Conservation (phyloP, 1,140 invertebrate genomes). For the Centruroides sculpturatus region DNA sequence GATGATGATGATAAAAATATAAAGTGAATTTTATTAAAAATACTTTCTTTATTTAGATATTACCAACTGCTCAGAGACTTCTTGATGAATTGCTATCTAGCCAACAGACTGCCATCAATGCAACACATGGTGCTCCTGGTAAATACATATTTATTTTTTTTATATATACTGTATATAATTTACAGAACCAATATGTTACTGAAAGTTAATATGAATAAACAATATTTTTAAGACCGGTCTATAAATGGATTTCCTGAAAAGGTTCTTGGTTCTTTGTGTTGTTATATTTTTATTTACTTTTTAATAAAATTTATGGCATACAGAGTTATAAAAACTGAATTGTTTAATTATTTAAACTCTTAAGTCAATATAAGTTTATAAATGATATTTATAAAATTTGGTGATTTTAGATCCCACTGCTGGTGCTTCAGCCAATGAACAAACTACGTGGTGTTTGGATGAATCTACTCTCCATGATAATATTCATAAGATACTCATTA, state of each 20-base stretch:
- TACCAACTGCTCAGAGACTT: slow-evolving; percentile 91
- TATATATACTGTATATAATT: no score
- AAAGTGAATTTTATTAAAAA: background rate
- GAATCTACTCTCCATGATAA: slow-evolving; percentile 92
- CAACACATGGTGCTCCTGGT: slow-evolving; percentile 46
- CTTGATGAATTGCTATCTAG: slow-evolving; percentile 83
- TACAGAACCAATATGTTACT: no score
- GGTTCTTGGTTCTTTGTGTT: no score
- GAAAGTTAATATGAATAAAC: no score
- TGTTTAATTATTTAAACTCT: no score
- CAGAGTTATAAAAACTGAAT: no score
- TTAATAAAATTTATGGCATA: no score
- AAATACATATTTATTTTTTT: slow-evolving; percentile 2
- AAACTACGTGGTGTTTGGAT: slow-evolving; percentile 94
- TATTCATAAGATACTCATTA: slow-evolving; percentile 95
- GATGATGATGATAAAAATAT: background rate
- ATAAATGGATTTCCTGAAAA: no score
- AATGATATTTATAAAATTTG: no score
- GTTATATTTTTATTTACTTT: no score
- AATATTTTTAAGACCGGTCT: no score
- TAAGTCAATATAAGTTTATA: no score
- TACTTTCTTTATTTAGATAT: slow-evolving; percentile 46
- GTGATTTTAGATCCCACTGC: slow-evolving; percentile 77
- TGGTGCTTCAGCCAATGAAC: slow-evolving; percentile 85
- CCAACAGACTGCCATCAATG: slow-evolving; percentile 87